Conservation (phyloP, 2,888 invertebrate genomes). For the Corythucha ciliata region DNA sequence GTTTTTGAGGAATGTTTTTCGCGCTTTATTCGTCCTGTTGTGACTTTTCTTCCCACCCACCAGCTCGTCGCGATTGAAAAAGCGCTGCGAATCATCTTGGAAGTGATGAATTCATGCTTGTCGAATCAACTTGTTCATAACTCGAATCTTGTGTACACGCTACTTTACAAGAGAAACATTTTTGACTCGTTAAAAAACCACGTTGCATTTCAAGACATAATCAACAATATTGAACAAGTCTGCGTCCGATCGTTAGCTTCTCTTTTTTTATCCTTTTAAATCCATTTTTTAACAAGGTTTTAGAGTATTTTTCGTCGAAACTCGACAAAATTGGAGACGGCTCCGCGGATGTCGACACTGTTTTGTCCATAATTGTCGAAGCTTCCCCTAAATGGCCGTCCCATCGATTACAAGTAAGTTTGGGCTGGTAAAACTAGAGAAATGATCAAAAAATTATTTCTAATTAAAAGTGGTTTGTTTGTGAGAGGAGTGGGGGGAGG, state of each 20-base stretch:
- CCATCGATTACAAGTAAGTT: conserved; percentile 77
- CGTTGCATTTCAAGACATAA: conserved; percentile 82
- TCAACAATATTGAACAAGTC: conserved; percentile 91
- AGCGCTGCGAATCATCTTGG: conserved; percentile 89
- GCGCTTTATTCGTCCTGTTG: not conserved
- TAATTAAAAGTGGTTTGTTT: too few species aligned
- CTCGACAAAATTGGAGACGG: conserved; percentile 50
- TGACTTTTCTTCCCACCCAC: conserved; percentile 44
- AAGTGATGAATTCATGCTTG: conserved; percentile 93
- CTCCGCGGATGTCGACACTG: conserved; percentile 71
- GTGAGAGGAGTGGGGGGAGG: too few species aligned
- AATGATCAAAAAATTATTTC: too few species aligned
- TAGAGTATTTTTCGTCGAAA: conserved; percentile 58
- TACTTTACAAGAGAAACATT: conserved; percentile 84
- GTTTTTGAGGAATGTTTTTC: not conserved
- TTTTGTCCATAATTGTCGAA: conserved; percentile 78
- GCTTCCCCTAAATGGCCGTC: conserved; percentile 90
- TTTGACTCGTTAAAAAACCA: conserved; percentile 81
- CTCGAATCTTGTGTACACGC: conserved; percentile 87
- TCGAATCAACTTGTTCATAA: conserved; percentile 78
- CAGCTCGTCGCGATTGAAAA: conserved; percentile 91
- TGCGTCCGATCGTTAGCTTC: conserved; percentile 36
- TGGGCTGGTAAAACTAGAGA: too few species aligned
- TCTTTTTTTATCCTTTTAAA: conserved; percentile 2
- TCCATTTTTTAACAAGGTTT: conserved; percentile 45